Evolutionary conservation across 2,797 vertebrate genomes (phyloP).

Genomic region (Bryconaethiops microstoma): DNA sequence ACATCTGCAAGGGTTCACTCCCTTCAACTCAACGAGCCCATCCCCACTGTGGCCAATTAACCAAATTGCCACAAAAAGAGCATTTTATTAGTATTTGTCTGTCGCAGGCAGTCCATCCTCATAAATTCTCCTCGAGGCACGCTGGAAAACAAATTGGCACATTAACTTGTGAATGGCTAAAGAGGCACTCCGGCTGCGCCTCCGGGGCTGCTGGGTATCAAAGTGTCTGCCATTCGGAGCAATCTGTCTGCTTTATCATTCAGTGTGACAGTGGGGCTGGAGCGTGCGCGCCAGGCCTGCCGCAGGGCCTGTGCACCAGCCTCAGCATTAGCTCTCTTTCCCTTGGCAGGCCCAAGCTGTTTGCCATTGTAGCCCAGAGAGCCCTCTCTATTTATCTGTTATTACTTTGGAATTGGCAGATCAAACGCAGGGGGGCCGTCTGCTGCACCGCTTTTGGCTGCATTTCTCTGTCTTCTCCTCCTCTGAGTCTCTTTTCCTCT

Average conservation of each 20-base stretch:
- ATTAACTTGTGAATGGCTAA: conserved; percentile 82
- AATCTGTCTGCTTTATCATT: conserved; percentile 87
- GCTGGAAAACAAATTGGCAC: conserved; percentile 84
- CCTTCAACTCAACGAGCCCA: conserved; percentile 63
- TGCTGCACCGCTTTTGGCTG: conserved; percentile 70
- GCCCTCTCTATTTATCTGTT: conserved; percentile 79
- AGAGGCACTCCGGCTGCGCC: conserved; percentile 77
- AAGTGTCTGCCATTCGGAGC: conserved; percentile 85
- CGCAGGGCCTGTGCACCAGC: conserved; percentile 61
- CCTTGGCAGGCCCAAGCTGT: conserved; percentile 77
- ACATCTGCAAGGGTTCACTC: conserved; percentile 72
- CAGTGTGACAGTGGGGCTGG: conserved; percentile 74
- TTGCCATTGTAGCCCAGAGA: conserved; percentile 77
- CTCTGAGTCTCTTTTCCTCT: conserved; percentile 35
- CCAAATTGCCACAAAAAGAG: conserved; percentile 89
- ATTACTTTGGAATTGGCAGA: conserved; percentile 78
- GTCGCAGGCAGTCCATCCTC: conserved; percentile 76
- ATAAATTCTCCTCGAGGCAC: conserved; percentile 87
- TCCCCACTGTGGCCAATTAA: conserved; percentile 94
- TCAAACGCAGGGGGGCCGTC: conserved; percentile 73
- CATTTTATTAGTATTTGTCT: conserved; percentile 95
- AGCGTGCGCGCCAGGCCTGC: conserved; percentile 64
- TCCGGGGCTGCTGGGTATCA: conserved; percentile 77
- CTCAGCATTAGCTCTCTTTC: conserved; percentile 78
- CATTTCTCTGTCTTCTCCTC: conserved; percentile 56